These are phyloP conservation scores for Drusus annulatus DNA, from an alignment of 1,140 invertebrate genomes.

Conservation along the genomic window DNA sequence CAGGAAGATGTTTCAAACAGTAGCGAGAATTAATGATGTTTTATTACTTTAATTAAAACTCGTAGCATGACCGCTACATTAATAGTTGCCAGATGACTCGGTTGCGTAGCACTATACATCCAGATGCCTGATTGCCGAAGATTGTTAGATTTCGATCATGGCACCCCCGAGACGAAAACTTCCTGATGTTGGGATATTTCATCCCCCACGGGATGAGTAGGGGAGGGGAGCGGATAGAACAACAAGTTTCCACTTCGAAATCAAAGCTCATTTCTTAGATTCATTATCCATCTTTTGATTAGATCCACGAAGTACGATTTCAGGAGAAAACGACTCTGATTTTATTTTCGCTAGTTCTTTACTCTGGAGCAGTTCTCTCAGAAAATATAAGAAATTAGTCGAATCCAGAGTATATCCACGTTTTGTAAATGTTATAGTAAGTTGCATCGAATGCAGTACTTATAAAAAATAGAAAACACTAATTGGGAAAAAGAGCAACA, in stretches of 20 bases:
- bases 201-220: not conserved
- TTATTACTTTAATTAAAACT: too few relatives aligned
- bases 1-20: too few relatives aligned
- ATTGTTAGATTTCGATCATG: slow-evolving; percentile 49
- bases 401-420: too few relatives aligned
- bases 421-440: too few relatives aligned
- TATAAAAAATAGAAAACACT: too few relatives aligned
- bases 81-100: not conserved
- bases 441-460: too few relatives aligned
- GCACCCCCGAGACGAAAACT: slow-evolving; percentile 41
- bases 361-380: too few relatives aligned
- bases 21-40: too few relatives aligned
- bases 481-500: too few relatives aligned
- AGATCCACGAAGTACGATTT: not conserved
- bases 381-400: too few relatives aligned
- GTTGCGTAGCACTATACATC: not conserved
- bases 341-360: too few relatives aligned
- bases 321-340: too few relatives aligned
- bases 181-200: slow-evolving; percentile 19
- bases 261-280: slow-evolving; percentile 4
- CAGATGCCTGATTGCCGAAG: slow-evolving; percentile 17
- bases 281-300: slow-evolving; percentile 19
- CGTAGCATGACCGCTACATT: not conserved
- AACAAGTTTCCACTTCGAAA: slow-evolving; percentile 13
- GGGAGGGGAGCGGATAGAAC: not conserved